These are phyloP conservation scores for Hoplodrina blanda DNA, from an alignment of 2,888 invertebrate species.

Conservation along the genomic window DNA sequence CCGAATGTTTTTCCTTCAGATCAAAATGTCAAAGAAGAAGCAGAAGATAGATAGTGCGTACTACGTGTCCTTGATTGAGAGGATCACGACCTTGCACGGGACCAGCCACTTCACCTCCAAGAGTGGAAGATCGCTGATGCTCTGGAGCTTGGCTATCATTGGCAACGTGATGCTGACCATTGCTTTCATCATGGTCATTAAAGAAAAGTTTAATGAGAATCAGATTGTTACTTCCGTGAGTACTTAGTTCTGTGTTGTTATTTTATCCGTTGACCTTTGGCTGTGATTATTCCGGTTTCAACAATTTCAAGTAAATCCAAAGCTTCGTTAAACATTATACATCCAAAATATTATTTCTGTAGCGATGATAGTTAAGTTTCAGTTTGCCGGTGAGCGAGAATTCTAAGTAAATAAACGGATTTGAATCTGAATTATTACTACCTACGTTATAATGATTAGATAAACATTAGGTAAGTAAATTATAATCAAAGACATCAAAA, in stretches of 20 bases:
- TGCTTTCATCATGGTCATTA: slow-evolving; percentile 75
- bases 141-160: slow-evolving; percentile 73
- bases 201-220: slow-evolving; percentile 76
- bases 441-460: neutral
- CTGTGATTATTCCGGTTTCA: too few relatives aligned
- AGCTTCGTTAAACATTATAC: neutral
- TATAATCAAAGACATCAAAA: too few relatives aligned
- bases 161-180: slow-evolving; percentile 69
- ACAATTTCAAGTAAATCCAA: neutral
- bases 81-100: slow-evolving; percentile 79
- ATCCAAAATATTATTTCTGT: neutral
- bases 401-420: slow-evolving; percentile 10
- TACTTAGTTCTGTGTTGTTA: neutral
- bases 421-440: neutral
- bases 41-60: slow-evolving; percentile 30
- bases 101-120: slow-evolving; percentile 68
- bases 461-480: too few relatives aligned
- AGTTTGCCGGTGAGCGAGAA: neutral
- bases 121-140: slow-evolving; percentile 59
- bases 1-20: slow-evolving; percentile 3
- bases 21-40: slow-evolving; percentile 54
- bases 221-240: slow-evolving; percentile 80
- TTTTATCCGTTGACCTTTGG: neutral
- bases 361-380: neutral
- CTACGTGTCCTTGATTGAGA: slow-evolving; percentile 55